Percentiles rank a stretch among this genome's conserved stretches.
Conservation (phyloP, 2,888 invertebrate species). For the Lithophane leautieri region DNA sequence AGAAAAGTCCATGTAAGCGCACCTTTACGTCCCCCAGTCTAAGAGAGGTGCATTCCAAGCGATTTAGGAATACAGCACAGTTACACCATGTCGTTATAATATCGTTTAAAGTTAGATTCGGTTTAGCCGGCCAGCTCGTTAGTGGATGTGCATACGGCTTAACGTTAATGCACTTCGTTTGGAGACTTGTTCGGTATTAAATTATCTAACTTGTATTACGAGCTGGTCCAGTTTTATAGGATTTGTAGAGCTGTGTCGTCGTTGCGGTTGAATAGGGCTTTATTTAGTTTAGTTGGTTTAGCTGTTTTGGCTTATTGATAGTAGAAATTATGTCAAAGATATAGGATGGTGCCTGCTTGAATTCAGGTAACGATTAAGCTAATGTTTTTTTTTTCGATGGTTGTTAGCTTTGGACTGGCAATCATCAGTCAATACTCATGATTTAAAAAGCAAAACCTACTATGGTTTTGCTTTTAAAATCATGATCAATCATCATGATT, state of each 20-base stretch:
- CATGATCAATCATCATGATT: no score
- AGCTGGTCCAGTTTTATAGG: conserved; percentile 39
- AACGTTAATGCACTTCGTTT: conserved; percentile 51
- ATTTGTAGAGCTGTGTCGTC: conserved; percentile 32
- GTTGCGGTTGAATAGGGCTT: conserved; percentile 22
- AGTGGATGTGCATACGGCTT: conserved; percentile 55
- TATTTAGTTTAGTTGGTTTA: conserved; percentile 2
- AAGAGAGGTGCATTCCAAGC: conserved; percentile 62
- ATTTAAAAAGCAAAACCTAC: no score
- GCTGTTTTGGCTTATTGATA: neutral
- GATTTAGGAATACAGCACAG: conserved; percentile 72
- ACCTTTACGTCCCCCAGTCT: conserved; percentile 40
- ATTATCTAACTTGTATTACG: conserved; percentile 49
- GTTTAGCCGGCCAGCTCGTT: conserved; percentile 60
- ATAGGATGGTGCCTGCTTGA: neutral
- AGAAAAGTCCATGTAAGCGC: neutral
- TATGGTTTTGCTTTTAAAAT: no score
- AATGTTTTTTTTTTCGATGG: no score
- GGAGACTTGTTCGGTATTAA: conserved; percentile 41
- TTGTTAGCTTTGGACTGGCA: no score
- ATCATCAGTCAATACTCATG: no score
- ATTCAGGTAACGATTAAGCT: neutral
- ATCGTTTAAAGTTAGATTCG: conserved; percentile 68
- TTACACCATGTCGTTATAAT: conserved; percentile 68
- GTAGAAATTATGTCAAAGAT: neutral